Evolutionary conservation across 2,113 vertebrate species (phyloP), one percentile per base, ranked within the genome.

Genomic region (Heterotilapia buettikoferi): DNA sequence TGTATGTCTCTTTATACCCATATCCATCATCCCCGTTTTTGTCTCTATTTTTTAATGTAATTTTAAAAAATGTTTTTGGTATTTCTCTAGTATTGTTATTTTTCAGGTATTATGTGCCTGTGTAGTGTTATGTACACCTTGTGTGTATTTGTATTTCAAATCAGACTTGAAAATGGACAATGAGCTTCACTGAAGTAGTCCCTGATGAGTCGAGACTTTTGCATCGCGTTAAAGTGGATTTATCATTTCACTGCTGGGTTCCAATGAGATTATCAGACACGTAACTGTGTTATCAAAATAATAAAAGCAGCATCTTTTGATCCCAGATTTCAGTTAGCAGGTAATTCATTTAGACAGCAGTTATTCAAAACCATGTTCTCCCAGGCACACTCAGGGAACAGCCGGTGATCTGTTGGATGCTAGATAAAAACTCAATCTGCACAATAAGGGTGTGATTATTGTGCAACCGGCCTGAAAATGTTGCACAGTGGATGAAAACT

Each of bases 1-100:
- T 43, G 7, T 9, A 9, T 45, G 13, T 45, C 68, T 73, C 38
- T 16, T 76, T 31, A 47, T 0, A 26, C 6, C 1, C 18, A 24
- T 3, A 76, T 76, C 2, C 24, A 26, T 45, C 12, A 9, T 9
- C 66, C 43, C 66, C 1, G 0, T 0, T 73, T 66, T 33, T 50
- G 9, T 11, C 7, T 76, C 21, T 31, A 26, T 47, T 76, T 18
- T 47, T 19, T 43, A 73, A 18, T 1, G 33, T 0, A 8, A 38
- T 66, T 66, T 38, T 38, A 6, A n/a, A 66, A 63, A 73, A 68
- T 21, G 1, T 2, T 73, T 73, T 45, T 73, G 2, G 6, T 29
- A 18, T 45, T 76, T 47, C 21, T 73, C 0, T 6, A 47, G 21
- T 47, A 6, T 7, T 76, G 24, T 76, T 7, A 45, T 76, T 47